Percentiles rank a stretch among this genome's conserved stretches.
phyloP scores from a whole-genome alignment of 1,140 invertebrate species.

The Drosophila ananassae region DNA sequence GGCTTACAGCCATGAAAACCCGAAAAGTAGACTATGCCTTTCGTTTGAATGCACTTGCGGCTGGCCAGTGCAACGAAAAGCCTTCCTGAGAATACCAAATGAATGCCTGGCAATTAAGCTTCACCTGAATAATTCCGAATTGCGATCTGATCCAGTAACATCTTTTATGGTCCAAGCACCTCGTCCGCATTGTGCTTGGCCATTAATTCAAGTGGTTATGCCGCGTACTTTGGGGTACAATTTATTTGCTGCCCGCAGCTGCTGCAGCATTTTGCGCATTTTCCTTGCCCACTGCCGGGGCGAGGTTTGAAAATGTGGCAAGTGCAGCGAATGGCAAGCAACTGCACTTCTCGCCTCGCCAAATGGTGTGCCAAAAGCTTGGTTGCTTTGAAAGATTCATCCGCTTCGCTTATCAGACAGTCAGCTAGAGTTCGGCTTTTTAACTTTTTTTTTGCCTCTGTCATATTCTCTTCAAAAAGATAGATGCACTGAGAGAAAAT shows the following conservation, averaged over 20 bases:
- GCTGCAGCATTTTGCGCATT: constrained; percentile 61
- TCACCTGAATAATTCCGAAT: constrained; percentile 21
- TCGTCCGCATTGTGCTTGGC: constrained; percentile 24
- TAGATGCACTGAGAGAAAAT: background rate
- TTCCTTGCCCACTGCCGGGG: constrained; percentile 51
- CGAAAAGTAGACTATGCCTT: constrained; percentile 19
- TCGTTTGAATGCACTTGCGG: background rate
- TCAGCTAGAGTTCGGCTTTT: constrained; percentile 44
- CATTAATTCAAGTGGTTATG: constrained; percentile 47
- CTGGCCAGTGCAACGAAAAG: background rate
- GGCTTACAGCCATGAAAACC: constrained; percentile 4
- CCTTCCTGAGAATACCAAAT: background rate
- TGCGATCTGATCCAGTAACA: constrained; percentile 16
- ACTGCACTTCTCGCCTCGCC: constrained; percentile 2
- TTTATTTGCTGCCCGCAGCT: constrained; percentile 32
- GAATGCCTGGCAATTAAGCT: constrained; percentile 13
- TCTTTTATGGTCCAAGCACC: constrained; percentile 29
- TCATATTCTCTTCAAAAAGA: constrained; percentile 42
- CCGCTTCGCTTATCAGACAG: constrained; percentile 62
- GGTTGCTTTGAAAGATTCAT: constrained; percentile 52
- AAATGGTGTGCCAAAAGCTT: constrained; percentile 34
- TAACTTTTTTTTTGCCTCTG: constrained; percentile 40
- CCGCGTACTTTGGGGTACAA: constrained; percentile 35
- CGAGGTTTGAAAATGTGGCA: constrained; percentile 38
- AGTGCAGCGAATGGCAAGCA: constrained; percentile 7